Conservation (phyloP, 2,797 vertebrate genomes). For the Luscinia luscinia region DNA sequence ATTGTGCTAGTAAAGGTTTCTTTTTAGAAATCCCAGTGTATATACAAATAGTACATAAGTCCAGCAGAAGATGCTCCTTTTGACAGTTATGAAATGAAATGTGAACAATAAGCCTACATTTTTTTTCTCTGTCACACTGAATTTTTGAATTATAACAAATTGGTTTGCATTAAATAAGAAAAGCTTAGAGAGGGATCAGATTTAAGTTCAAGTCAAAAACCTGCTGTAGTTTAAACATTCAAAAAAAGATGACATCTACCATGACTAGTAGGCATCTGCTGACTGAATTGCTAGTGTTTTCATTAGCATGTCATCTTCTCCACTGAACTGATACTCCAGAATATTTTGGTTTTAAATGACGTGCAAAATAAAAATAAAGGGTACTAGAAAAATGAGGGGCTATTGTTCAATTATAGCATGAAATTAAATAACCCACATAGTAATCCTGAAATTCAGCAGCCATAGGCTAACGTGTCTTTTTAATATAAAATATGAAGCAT, state of each 20-base stretch:
- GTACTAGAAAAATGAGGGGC: not conserved
- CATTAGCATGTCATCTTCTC: conserved; percentile 1
- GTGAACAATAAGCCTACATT: not conserved
- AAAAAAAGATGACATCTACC: not conserved
- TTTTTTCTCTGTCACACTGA: not conserved
- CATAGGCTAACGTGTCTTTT: not conserved
- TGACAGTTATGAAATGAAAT: not conserved
- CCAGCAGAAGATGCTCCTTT: not conserved
- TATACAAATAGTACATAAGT: rapidly evolving
- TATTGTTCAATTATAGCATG: not conserved
- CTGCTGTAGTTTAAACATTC: not conserved
- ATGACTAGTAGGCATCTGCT: not conserved
- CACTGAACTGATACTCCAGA: not conserved
- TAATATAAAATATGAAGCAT: not conserved
- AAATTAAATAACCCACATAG: not conserved
- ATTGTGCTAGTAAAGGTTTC: not conserved
- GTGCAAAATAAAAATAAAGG: conserved; percentile 18
- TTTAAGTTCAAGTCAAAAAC: not conserved
- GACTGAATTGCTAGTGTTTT: not conserved
- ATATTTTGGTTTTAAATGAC: conserved; percentile 40
- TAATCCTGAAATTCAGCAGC: not conserved
- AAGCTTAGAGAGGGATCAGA: not conserved
- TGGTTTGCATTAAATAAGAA: not conserved
- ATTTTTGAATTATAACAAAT: not conserved
- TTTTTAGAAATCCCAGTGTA: not conserved